Conservation (phyloP, 1,140 invertebrate genomes). For the Bombus sibiricus region DNA sequence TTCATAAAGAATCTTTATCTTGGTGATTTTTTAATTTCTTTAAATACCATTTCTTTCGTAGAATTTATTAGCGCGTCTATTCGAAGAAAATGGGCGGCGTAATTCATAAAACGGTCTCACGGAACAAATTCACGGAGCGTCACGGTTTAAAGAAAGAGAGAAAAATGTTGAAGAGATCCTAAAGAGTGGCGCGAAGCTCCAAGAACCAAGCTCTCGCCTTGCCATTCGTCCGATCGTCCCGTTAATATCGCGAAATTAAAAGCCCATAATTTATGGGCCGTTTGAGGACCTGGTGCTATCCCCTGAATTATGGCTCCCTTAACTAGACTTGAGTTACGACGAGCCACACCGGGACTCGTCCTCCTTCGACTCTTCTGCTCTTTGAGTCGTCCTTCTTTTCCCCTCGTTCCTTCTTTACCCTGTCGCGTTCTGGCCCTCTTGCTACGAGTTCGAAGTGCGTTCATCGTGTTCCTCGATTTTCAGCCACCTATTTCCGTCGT, state of each 20-base stretch:
- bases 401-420: background rate
- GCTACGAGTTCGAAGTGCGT: conserved; percentile 59
- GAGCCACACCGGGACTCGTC: conserved; percentile 66
- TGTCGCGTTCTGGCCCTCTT: conserved; percentile 25
- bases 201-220: conserved; percentile 48
- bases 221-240: conserved; percentile 72
- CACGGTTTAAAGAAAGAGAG: background rate
- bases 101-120: conserved; percentile 12
- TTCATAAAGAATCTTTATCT: too few relatives aligned
- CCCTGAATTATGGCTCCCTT: conserved; percentile 82
- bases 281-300: conserved; percentile 80
- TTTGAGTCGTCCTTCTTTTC: conserved; percentile 45
- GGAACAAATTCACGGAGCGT: conserved; percentile 24
- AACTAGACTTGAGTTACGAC: conserved; percentile 82
- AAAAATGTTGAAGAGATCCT: conserved; percentile 1
- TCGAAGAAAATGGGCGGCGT: background rate
- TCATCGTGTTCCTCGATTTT: conserved; percentile 61
- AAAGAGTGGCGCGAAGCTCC: conserved; percentile 36
- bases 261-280: conserved; percentile 79
- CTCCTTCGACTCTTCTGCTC: conserved; percentile 64
- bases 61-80: conserved; percentile 10
- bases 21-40: background rate
- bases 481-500: conserved; percentile 66
- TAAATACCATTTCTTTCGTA: background rate
- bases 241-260: conserved; percentile 81